Evolutionary conservation across 2,797 vertebrate genomes (phyloP).

Genomic region (Anomalospiza imberbis): DNA sequence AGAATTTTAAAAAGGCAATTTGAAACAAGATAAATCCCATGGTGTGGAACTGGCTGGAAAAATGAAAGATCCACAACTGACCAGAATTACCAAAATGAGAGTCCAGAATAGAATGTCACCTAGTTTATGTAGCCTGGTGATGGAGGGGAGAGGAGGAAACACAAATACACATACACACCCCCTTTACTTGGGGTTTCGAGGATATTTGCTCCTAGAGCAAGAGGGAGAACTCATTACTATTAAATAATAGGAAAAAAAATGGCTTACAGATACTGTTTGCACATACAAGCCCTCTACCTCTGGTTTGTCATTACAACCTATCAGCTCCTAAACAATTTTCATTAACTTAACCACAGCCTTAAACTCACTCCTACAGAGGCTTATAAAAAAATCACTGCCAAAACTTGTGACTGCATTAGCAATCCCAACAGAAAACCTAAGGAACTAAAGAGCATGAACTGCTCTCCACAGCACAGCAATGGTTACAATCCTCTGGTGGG

Average conservation of each 20-base stretch:
- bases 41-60: background rate
- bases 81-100: background rate
- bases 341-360: background rate
- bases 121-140: background rate
- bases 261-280: background rate
- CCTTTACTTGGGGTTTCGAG: background rate
- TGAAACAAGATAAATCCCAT: background rate
- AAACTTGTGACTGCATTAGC: background rate
- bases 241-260: background rate
- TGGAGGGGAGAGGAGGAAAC: background rate
- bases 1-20: background rate
- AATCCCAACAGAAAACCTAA: background rate
- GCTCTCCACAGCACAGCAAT: background rate
- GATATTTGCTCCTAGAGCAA: background rate
- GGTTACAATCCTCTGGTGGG: background rate
- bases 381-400: background rate
- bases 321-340: background rate
- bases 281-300: background rate
- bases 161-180: fast-evolving
- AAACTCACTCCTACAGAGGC: background rate
- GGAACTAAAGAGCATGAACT: background rate
- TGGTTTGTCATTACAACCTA: background rate
- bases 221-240: background rate
- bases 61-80: background rate
- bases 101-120: background rate